phyloP scores from a whole-genome alignment of 1,140 invertebrate genomes.

The Pogonognathellus flavescens region DNA sequence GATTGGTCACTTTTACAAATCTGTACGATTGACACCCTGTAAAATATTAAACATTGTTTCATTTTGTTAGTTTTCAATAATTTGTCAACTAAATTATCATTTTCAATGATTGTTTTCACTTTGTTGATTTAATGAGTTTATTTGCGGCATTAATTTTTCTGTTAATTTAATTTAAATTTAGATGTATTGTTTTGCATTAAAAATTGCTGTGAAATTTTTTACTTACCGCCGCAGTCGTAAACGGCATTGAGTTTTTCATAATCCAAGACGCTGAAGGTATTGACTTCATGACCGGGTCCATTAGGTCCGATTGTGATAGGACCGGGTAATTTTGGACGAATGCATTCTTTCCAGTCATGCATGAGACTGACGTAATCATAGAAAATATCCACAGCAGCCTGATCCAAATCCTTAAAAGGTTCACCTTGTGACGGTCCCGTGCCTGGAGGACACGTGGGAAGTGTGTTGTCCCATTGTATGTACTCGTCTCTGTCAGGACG shows the following conservation, averaged over 20 bases:
- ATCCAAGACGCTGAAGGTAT: not conserved
- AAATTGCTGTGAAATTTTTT: too few relatives aligned
- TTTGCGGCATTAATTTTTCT: too few relatives aligned
- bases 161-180: too few relatives aligned
- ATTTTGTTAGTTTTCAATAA: too few relatives aligned
- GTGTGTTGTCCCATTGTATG: not conserved
- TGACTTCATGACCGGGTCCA: not conserved
- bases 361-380: not conserved
- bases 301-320: not conserved
- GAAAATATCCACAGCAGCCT: not conserved
- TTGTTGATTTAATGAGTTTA: too few relatives aligned
- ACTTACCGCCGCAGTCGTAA: not conserved
- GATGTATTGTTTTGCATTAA: too few relatives aligned
- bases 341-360: not conserved
- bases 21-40: not conserved
- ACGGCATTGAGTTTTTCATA: not conserved
- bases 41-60: too few relatives aligned
- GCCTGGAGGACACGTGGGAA: not conserved
- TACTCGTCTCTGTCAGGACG: not conserved
- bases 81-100: too few relatives aligned
- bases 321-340: not conserved
- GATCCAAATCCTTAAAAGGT: not conserved
- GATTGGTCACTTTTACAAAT: not conserved
- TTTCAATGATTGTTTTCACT: too few relatives aligned
- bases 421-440: not conserved